A percentile compares a stretch with the other conserved stretches of the same genome.
Conservation (phyloP, 23 tunicate genomes). For the Halocynthia roretzi region DNA sequence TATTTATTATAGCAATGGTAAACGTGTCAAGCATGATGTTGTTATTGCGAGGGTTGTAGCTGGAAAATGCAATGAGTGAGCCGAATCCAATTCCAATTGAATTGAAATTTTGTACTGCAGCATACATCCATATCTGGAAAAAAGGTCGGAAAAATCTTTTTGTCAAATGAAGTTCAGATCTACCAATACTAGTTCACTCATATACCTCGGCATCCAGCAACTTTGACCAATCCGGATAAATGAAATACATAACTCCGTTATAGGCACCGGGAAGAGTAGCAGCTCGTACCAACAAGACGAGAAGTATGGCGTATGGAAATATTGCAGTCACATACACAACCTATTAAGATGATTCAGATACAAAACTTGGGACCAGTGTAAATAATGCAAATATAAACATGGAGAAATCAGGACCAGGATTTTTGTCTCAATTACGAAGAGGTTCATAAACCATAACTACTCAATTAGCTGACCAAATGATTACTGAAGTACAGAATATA, state of each 20-base stretch:
- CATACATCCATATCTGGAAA: constrained; percentile 78
- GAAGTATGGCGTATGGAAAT: constrained; percentile 74
- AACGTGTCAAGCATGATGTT: constrained; percentile 74
- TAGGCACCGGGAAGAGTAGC: constrained; percentile 63
- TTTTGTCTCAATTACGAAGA: too few relatives aligned
- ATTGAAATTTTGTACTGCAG: constrained; percentile 88
- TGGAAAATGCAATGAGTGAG: constrained; percentile 87
- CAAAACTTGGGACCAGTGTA: too few relatives aligned
- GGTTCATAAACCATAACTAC: too few relatives aligned
- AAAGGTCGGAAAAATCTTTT: background rate
- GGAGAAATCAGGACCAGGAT: too few relatives aligned
- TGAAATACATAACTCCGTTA: constrained; percentile 60
- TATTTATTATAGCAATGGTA: constrained; percentile 55
- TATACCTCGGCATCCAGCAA: constrained; percentile 36
- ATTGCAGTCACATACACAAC: constrained; percentile 88
- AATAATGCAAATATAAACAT: too few relatives aligned
- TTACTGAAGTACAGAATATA: too few relatives aligned
- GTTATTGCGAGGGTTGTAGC: constrained; percentile 73
- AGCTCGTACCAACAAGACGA: constrained; percentile 44
- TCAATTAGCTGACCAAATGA: too few relatives aligned
- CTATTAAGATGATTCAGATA: background rate
- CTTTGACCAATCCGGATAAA: constrained; percentile 63
- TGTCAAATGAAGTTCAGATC: background rate
- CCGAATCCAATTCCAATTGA: constrained; percentile 93
- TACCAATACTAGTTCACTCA: background rate